Evolutionary conservation across 1,140 invertebrate species (phyloP), one percentile per base, ranked within the genome.

Genomic region (Anoplolepis gracilipes): DNA sequence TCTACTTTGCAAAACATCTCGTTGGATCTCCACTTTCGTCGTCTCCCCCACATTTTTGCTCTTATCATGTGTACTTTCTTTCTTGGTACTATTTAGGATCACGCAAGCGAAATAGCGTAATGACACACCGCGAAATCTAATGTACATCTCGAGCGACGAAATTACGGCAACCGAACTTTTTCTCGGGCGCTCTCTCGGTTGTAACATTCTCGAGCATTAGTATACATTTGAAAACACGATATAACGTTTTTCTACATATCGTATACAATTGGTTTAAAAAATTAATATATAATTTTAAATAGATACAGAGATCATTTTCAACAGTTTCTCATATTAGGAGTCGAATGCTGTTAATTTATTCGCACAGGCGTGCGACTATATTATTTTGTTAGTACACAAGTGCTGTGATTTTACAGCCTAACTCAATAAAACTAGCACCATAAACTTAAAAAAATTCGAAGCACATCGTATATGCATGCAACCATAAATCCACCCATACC

Each of bases 391-490:
- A 65, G 22, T 86, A 53, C 64, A 46, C 77, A 72, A 77, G 28
- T 76, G 67, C 73, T 70, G 13, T 55, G 33, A 69, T 59, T 87
- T 90, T 87, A 84, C 30, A 78, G 30, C 46, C 39, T 19, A 28
- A 75, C 28, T 84, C 62, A 28, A 73, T 73, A 84, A 86, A 89
- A 25, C 57, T 39, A 57, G 46, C 30, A 30, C 64, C 87, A 46
- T 90, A 89, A 89, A 90, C 30, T 75, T 59, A 82, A 70, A 64
- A 46, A 72, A 72, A 33, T 81, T 61, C n/a, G 33, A 85, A 69
- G 49, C 57, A 49, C 76, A 88, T 82, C 75, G 55, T 53, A 28
- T 88, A 86, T 88, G 77, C 87, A 86, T 64, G 49, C 25, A 55
- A 19, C 53, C 87, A 76, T 89, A 89, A 89, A 88, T 86, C 49